These are phyloP conservation scores for Xenopus borealis DNA, from an alignment of 2,113 vertebrate species.

Conservation along the genomic window DNA sequence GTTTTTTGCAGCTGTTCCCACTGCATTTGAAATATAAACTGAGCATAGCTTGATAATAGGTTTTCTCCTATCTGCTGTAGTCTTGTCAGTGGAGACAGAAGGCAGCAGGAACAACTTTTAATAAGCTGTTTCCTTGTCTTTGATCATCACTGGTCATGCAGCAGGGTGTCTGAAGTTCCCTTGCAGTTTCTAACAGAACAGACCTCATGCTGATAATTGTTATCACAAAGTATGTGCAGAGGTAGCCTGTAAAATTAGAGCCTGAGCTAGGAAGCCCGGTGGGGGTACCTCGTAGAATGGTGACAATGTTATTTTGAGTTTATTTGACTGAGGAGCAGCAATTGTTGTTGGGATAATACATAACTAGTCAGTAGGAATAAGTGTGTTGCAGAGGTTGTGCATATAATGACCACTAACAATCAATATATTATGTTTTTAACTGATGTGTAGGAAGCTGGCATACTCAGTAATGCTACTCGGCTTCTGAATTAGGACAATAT, in stretches of 20 bases:
- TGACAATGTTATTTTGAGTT: conserved; percentile 67
- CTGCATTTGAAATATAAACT: too few species aligned
- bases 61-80: conserved; percentile 46
- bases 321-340: conserved; percentile 74
- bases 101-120: conserved; percentile 59
- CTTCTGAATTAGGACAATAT: too few species aligned
- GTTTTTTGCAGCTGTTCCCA: too few species aligned
- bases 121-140: conserved; percentile 63
- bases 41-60: conserved; percentile 26
- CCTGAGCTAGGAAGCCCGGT: conserved; percentile 37
- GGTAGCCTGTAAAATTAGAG: conserved; percentile 55
- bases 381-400: too few species aligned
- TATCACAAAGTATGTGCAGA: conserved; percentile 46
- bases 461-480: too few species aligned
- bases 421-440: too few species aligned
- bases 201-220: conserved; percentile 54
- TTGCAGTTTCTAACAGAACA: background rate
- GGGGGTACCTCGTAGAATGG: conserved; percentile 60
- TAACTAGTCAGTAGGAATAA: conserved; percentile 35
- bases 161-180: conserved; percentile 38
- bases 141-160: conserved; percentile 52
- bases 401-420: too few species aligned
- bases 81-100: conserved; percentile 52
- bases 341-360: conserved; percentile 46
- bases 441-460: too few species aligned